phyloP scores from a whole-genome alignment of 2,797 vertebrate species.

The Alfaro cultratus region DNA sequence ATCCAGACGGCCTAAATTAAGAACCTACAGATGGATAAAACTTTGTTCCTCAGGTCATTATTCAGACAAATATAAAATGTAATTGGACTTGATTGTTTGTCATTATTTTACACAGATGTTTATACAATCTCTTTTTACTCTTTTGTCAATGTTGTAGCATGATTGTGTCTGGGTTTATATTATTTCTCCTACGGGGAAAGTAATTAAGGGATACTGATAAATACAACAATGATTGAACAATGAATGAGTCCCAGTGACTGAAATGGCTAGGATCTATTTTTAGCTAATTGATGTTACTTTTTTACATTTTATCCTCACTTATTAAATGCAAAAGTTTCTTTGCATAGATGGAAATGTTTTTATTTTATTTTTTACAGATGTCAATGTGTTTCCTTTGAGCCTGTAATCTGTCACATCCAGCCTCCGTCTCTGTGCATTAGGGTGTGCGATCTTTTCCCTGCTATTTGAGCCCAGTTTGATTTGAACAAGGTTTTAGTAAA shows the following conservation, averaged over 20 bases:
- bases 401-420: neutral
- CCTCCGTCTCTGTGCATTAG: too few species aligned
- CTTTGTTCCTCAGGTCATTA: neutral
- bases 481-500: neutral
- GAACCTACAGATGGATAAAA: neutral
- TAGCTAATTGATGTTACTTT: neutral
- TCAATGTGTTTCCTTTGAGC: neutral
- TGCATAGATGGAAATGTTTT: neutral
- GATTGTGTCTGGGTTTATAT: neutral
- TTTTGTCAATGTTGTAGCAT: neutral
- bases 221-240: neutral
- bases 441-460: neutral
- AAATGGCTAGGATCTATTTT: neutral
- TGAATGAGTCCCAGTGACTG: neutral
- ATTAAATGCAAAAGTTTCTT: neutral
- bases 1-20: neutral
- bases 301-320: conserved; percentile 7
- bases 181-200: neutral
- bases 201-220: neutral
- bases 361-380: neutral
- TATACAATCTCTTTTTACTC: neutral
- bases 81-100: neutral
- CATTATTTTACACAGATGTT: neutral
- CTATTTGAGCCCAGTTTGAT: conserved; percentile 9
- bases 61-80: neutral